phyloP scores from a whole-genome alignment of 2,113 vertebrate genomes.

The Dunckerocampus dactyliophorus region DNA sequence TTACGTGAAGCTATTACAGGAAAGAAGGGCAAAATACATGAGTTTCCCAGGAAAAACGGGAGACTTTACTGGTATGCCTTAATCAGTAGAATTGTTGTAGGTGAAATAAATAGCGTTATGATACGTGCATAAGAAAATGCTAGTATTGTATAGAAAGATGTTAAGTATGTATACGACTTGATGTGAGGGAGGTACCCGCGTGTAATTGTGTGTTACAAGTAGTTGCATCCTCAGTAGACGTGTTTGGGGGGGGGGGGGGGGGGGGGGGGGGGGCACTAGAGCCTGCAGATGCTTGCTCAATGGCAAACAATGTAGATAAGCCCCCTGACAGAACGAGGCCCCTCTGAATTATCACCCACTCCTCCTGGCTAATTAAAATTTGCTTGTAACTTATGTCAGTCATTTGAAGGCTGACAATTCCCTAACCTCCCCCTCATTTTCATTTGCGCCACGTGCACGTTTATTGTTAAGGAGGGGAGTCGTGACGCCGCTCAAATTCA shows the following conservation, averaged over 20 bases:
- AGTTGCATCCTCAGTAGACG: slow-evolving; percentile 50
- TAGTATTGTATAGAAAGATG: too few relatives aligned
- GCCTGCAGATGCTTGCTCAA: slow-evolving; percentile 75
- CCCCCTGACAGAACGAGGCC: slow-evolving; percentile 77
- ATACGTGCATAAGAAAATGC: too few relatives aligned
- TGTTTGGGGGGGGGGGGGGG: slow-evolving; percentile 6
- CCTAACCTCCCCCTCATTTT: slow-evolving; percentile 78
- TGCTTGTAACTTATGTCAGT: slow-evolving; percentile 98
- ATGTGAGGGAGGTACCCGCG: slow-evolving; percentile 46
- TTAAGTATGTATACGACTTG: too few relatives aligned
- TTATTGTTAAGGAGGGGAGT: slow-evolving; percentile 87
- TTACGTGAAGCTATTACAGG: too few relatives aligned
- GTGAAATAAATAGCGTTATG: too few relatives aligned
- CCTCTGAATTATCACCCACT: slow-evolving; percentile 89
- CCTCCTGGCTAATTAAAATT: slow-evolving; percentile 99
- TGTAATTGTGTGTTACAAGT: slow-evolving; percentile 60
- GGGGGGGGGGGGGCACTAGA: slow-evolving; percentile 30
- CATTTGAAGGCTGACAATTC: slow-evolving; percentile 86
- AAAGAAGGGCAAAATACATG: too few relatives aligned
- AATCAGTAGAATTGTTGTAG: too few relatives aligned
- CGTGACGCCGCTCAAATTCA: slow-evolving; percentile 87
- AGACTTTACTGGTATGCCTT: too few relatives aligned
- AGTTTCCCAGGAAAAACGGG: too few relatives aligned
- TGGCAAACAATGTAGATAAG: slow-evolving; percentile 77
- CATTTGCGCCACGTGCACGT: slow-evolving; percentile 88